A percentile compares a stretch with the other conserved stretches of the same genome.
Evolutionary conservation across 1,140 invertebrate species (phyloP).

Genomic region (Cydia splendana): DNA sequence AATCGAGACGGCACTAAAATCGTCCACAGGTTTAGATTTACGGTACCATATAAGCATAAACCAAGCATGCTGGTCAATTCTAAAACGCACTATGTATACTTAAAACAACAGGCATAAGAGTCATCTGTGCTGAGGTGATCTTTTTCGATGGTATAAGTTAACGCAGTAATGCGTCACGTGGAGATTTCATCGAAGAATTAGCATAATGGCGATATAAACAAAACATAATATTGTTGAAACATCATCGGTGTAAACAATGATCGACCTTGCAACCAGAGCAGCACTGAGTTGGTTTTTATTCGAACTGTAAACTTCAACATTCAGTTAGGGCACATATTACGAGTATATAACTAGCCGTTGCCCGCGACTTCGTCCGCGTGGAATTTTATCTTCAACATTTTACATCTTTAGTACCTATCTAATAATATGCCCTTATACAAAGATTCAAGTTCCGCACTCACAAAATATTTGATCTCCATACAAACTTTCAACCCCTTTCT

Average conservation of each 20-base stretch:
- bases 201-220: conserved; percentile 16
- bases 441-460: too few relatives aligned
- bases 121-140: too few relatives aligned
- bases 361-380: too few relatives aligned
- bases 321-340: neutral
- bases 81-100: neutral
- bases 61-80: neutral
- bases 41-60: neutral
- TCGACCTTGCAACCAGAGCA: neutral
- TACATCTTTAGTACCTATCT: too few relatives aligned
- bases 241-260: conserved; percentile 7
- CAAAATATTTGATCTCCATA: too few relatives aligned
- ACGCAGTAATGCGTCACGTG: neutral
- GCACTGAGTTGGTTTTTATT: neutral
- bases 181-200: conserved; percentile 21
- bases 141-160: neutral
- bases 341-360: too few relatives aligned
- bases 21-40: neutral
- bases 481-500: too few relatives aligned
- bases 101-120: neutral
- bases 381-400: too few relatives aligned
- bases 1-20: conserved; percentile 10
- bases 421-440: too few relatives aligned
- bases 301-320: neutral
- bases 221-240: conserved; percentile 2